phyloP scores from a whole-genome alignment of 2,797 vertebrate species.

The Lutra lutra region DNA sequence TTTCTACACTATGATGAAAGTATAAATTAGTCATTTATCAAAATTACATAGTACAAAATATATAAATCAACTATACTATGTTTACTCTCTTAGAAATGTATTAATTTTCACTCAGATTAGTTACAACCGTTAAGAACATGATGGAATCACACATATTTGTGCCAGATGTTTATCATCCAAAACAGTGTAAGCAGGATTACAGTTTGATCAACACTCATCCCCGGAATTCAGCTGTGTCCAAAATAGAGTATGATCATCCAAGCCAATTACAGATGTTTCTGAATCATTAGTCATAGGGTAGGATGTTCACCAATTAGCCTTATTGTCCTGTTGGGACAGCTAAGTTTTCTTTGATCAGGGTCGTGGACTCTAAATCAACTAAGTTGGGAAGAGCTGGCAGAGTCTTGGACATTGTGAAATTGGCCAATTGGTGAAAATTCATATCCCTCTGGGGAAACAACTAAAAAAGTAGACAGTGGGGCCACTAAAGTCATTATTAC shows the following conservation, averaged over 20 bases:
- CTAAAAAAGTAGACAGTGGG: neutral
- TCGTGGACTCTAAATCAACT: neutral
- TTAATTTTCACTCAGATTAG: neutral
- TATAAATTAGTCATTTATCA: constrained; percentile 29
- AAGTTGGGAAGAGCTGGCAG: neutral
- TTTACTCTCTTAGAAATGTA: constrained; percentile 23
- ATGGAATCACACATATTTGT: neutral
- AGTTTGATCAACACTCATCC: neutral
- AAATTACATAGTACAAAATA: constrained; percentile 1
- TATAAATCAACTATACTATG: neutral
- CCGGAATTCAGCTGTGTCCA: neutral
- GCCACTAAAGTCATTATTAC: neutral
- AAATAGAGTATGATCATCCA: neutral
- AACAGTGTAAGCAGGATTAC: neutral
- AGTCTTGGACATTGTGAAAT: constrained; percentile 27
- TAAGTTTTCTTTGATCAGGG: constrained; percentile 38
- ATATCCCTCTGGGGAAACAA: neutral
- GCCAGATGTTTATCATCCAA: constrained; percentile 12
- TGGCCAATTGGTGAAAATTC: neutral
- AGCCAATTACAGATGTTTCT: neutral
- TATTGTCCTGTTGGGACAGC: neutral
- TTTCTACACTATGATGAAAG: neutral
- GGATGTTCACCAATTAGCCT: neutral
- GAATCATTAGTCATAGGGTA: neutral
- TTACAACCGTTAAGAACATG: constrained; percentile 19